Percentiles rank a stretch among this genome's conserved stretches.
These are phyloP conservation scores for Frieseomelitta varia DNA, from an alignment of 1,140 invertebrate genomes.

Conservation along the genomic window DNA sequence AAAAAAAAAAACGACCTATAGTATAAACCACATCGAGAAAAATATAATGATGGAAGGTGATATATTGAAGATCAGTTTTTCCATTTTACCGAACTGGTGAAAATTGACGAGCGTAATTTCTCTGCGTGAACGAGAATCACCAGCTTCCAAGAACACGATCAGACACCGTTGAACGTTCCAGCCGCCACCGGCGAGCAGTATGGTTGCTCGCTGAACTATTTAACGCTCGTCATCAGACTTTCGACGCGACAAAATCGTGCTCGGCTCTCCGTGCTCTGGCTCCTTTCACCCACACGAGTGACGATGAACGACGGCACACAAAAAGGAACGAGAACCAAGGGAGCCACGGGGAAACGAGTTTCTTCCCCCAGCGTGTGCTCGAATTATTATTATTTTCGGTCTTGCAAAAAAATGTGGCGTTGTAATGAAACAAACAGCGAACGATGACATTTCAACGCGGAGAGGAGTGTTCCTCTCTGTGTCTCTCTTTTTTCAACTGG, in stretches of 20 bases:
- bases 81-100: neutral
- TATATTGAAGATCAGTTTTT: neutral
- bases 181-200: neutral
- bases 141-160: neutral
- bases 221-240: constrained; percentile 34
- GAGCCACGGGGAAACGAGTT: neutral
- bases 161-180: constrained; percentile 11
- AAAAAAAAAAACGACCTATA: no score
- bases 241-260: constrained; percentile 16
- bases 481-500: no score
- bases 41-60: neutral
- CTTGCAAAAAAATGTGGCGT: neutral
- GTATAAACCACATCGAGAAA: neutral
- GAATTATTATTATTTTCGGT: neutral
- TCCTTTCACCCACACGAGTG: constrained; percentile 9
- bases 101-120: neutral
- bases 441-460: neutral
- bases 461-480: neutral
- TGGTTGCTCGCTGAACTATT: constrained; percentile 27
- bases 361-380: neutral
- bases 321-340: neutral
- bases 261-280: neutral
- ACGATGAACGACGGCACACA: neutral
- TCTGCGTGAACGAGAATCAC: neutral
- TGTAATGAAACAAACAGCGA: neutral